A percentile compares a stretch with the other conserved stretches of the same genome.
These are phyloP conservation scores for Clarias platycephalus DNA, from an alignment of 2,797 vertebrate genomes.

Conservation along the genomic window DNA sequence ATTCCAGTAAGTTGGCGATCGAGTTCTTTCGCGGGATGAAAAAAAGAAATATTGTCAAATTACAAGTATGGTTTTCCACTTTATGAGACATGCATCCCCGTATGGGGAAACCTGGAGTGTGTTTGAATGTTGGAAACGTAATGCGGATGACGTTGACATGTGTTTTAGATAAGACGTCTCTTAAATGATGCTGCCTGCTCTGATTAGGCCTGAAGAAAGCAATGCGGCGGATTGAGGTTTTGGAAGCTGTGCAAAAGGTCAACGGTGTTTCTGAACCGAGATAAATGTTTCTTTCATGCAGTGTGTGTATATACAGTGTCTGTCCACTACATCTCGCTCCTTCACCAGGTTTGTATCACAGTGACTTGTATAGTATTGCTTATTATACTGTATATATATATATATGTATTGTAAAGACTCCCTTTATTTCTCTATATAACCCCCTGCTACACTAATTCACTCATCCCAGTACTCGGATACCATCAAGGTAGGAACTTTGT, in stretches of 20 bases:
- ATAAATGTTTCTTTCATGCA: conserved; percentile 20
- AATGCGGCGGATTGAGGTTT: conserved; percentile 21
- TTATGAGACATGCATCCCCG: conserved; percentile 51
- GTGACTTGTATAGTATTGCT: not conserved
- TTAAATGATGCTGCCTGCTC: conserved; percentile 69
- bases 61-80: conserved; percentile 43
- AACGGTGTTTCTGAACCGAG: conserved; percentile 17
- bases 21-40: conserved; percentile 23
- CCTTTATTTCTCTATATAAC: too few relatives aligned
- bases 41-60: conserved; percentile 21
- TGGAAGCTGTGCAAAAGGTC: conserved; percentile 25
- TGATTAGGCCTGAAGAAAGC: conserved; percentile 65
- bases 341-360: not conserved
- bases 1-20: not conserved
- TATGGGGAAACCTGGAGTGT: conserved; percentile 65
- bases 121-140: conserved; percentile 61
- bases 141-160: conserved; percentile 72
- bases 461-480: too few relatives aligned
- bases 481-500: too few relatives aligned
- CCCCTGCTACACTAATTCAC: too few relatives aligned
- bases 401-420: too few relatives aligned
- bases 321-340: not conserved
- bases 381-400: too few relatives aligned
- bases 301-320: not conserved
- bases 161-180: conserved; percentile 71